These are phyloP conservation scores for Eumaeus atala DNA, from an alignment of 1,140 invertebrate genomes.

Conservation along the genomic window DNA sequence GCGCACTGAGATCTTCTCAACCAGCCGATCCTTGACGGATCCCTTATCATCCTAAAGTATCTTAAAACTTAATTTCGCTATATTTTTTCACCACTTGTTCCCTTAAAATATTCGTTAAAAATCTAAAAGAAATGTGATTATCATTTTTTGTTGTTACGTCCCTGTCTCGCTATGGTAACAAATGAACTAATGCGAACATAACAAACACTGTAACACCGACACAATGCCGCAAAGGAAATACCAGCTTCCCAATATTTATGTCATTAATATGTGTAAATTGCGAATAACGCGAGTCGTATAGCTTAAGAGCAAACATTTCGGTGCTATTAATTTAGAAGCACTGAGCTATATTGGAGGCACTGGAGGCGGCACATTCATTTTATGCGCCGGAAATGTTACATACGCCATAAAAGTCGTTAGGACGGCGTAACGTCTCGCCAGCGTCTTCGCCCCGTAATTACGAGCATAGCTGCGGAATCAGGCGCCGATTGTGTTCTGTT, in stretches of 20 bases:
- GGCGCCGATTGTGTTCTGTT: slow-evolving; percentile 42
- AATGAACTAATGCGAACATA: slow-evolving; percentile 12
- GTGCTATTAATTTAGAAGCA: slow-evolving; percentile 62
- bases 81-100: too few species aligned
- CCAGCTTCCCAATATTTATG: slow-evolving; percentile 37
- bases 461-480: slow-evolving; percentile 44
- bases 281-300: slow-evolving; percentile 47
- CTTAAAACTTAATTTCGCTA: too few species aligned
- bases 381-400: slow-evolving; percentile 71
- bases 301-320: slow-evolving; percentile 65
- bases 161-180: slow-evolving; percentile 1
- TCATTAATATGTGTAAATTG: slow-evolving; percentile 48
- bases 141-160: neutral
- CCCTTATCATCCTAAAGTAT: too few species aligned
- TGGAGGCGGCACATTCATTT: slow-evolving; percentile 71
- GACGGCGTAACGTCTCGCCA: slow-evolving; percentile 67
- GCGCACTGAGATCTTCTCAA: too few species aligned
- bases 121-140: neutral
- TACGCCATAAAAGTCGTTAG: slow-evolving; percentile 73
- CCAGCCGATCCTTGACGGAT: too few species aligned
- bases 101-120: too few species aligned
- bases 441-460: slow-evolving; percentile 69
- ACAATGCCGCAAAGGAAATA: slow-evolving; percentile 14
- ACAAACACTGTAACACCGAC: slow-evolving; percentile 16
- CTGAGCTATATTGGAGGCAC: slow-evolving; percentile 55